Evolutionary conservation across 2,113 vertebrate species (phyloP).

Genomic region (Miniopterus natalensis): DNA sequence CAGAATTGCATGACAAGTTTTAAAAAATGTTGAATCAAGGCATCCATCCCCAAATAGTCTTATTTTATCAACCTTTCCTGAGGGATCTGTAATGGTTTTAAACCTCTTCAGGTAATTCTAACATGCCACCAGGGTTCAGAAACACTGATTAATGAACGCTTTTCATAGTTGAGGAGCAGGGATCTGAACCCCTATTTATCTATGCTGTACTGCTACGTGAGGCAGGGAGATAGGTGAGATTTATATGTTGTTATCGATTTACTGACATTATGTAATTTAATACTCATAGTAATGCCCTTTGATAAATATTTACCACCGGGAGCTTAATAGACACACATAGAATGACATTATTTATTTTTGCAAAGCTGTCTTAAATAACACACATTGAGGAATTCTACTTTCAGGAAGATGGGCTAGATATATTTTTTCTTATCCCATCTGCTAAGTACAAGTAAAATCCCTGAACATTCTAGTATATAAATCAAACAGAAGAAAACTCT

Average conservation of each 20-base stretch:
- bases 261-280: not conserved
- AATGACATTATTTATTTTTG: not conserved
- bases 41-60: not conserved
- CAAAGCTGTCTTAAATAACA: not conserved
- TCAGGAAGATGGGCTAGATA: not conserved
- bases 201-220: not conserved
- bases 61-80: not conserved
- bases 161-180: not conserved
- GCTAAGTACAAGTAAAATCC: not conserved
- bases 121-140: not conserved
- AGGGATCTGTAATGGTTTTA: not conserved
- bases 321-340: not conserved
- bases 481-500: not conserved
- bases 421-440: not conserved
- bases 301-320: not conserved
- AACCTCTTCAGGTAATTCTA: not conserved
- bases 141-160: not conserved
- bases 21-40: not conserved
- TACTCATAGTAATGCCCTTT: not conserved
- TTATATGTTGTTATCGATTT: not conserved
- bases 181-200: not conserved
- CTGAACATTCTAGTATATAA: not conserved
- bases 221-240: not conserved
- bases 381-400: not conserved
- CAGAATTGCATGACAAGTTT: not conserved